These are phyloP conservation scores for Panonychus citri DNA, from an alignment of 1,140 invertebrate genomes.

Conservation along the genomic window DNA sequence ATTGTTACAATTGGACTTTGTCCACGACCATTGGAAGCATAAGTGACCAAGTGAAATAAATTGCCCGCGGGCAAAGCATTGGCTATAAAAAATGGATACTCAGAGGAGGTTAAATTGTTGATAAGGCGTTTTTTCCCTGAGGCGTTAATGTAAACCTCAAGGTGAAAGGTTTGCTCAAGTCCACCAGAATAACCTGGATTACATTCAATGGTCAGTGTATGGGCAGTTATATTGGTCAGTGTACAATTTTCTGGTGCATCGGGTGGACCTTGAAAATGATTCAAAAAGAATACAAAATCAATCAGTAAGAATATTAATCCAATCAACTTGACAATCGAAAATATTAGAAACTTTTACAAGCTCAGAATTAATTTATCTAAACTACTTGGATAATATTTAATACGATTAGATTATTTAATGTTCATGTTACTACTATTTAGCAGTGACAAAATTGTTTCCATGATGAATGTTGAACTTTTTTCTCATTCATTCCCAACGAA, in stretches of 20 bases:
- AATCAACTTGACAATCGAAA: too few species aligned
- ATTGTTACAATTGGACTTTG: neutral
- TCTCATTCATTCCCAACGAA: too few species aligned
- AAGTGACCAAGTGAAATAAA: conserved; percentile 1
- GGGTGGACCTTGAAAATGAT: conserved; percentile 9
- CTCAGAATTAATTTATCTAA: too few species aligned
- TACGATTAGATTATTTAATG: too few species aligned
- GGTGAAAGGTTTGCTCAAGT: conserved; percentile 50
- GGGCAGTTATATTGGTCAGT: conserved; percentile 8
- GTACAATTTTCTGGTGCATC: conserved; percentile 17
- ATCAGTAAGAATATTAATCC: too few species aligned
- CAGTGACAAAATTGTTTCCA: too few species aligned
- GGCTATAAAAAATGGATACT: conserved; percentile 12
- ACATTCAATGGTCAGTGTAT: conserved; percentile 37
- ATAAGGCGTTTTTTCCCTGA: neutral
- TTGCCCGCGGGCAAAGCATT: conserved; percentile 11
- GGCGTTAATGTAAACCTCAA: conserved; percentile 42
- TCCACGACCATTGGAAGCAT: conserved; percentile 2
- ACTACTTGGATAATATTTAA: too few species aligned
- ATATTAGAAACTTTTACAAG: too few species aligned
- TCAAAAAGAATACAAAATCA: too few species aligned
- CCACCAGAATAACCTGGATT: conserved; percentile 53
- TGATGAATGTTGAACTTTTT: too few species aligned
- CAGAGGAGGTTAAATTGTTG: conserved; percentile 6
- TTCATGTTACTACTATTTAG: too few species aligned